Conservation (phyloP, 2,888 invertebrate species). For the Creontiades dilutus region DNA sequence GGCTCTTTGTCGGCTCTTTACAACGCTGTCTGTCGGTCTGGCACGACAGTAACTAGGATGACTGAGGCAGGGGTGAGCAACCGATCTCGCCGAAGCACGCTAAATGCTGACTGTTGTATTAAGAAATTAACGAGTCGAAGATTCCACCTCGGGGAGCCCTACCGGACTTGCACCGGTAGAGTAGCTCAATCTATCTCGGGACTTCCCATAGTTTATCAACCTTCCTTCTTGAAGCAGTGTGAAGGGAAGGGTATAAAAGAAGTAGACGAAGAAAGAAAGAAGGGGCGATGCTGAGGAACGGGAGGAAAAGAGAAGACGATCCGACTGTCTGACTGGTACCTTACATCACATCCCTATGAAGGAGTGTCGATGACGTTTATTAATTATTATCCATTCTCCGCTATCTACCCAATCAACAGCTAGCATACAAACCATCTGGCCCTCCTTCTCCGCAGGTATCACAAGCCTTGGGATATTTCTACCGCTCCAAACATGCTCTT, state of each 20-base stretch:
- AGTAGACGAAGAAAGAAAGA: constrained; percentile 42
- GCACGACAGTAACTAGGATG: constrained; percentile 53
- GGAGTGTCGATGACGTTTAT: constrained; percentile 71
- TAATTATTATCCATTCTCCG: constrained; percentile 70
- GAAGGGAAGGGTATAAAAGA: constrained; percentile 22
- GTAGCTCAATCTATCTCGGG: constrained; percentile 68
- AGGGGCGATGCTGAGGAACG: constrained; percentile 16
- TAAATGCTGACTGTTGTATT: constrained; percentile 69
- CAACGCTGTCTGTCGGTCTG: constrained; percentile 62
- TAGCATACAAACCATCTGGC: constrained; percentile 69
- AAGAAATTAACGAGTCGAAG: constrained; percentile 71
- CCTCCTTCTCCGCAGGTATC: constrained; percentile 61
- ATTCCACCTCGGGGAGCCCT: constrained; percentile 59
- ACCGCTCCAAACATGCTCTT: constrained; percentile 11
- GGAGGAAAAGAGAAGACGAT: constrained; percentile 50
- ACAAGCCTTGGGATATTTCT: constrained; percentile 47
- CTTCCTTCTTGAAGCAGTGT: constrained; percentile 43
- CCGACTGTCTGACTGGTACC: constrained; percentile 55
- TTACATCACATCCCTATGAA: constrained; percentile 69
- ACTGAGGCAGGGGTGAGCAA: not conserved
- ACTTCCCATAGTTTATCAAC: constrained; percentile 70
- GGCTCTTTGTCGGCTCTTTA: constrained; percentile 66
- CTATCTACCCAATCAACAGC: constrained; percentile 70
- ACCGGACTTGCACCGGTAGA: constrained; percentile 60
- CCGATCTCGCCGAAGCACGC: constrained; percentile 56